Conservation (phyloP, 2,888 invertebrate genomes). For the Philereme vetulata region DNA sequence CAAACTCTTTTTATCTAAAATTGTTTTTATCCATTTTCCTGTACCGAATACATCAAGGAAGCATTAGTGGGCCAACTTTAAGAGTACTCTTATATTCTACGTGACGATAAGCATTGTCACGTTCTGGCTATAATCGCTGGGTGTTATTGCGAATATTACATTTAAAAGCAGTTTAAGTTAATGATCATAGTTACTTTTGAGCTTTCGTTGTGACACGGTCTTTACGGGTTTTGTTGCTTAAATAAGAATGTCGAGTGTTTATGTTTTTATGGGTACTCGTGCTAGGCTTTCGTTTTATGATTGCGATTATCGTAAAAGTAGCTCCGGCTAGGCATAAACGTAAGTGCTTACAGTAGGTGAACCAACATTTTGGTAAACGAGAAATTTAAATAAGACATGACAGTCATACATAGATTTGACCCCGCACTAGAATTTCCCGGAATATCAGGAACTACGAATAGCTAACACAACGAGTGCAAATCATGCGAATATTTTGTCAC, state of each 20-base stretch:
- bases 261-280: constrained; percentile 21
- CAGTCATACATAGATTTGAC: too few species aligned
- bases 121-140: constrained; percentile 55
- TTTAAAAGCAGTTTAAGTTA: constrained; percentile 37
- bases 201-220: constrained; percentile 31
- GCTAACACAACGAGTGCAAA: too few species aligned
- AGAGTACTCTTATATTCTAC: constrained; percentile 58
- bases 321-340: constrained; percentile 9
- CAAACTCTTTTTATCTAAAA: constrained; percentile 8
- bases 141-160: constrained; percentile 40
- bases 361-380: too few species aligned
- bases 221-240: constrained; percentile 22
- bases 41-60: constrained; percentile 36
- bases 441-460: too few species aligned
- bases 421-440: too few species aligned
- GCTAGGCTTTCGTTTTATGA: constrained; percentile 23
- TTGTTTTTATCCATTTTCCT: constrained; percentile 35
- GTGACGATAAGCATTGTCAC: constrained; percentile 57
- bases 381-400: too few species aligned
- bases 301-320: constrained; percentile 13
- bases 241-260: constrained; percentile 21
- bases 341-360: too few species aligned
- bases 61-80: constrained; percentile 54
- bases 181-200: constrained; percentile 32
- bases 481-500: too few species aligned